Evolutionary conservation across 53 echinoderm and acorn worm genomes (phyloP), one percentile per base, ranked within the genome.

Genomic region (Actinopyga echinites): DNA sequence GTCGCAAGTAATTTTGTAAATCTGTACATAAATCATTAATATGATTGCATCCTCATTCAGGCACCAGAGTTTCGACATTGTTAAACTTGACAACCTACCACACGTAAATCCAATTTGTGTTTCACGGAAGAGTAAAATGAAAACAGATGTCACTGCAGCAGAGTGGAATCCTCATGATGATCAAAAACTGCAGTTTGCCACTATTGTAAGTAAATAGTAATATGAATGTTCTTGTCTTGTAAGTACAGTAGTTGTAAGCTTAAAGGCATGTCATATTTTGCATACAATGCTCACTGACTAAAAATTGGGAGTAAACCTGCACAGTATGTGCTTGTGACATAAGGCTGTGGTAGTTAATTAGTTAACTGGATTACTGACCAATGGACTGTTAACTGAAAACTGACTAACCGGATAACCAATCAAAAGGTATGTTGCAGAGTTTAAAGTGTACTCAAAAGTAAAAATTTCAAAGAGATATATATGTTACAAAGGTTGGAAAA

Each of bases 101-200:
- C 30, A 74, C 20, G 65, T 53, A 23, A 69, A 74, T 32, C 49
- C 83, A 17, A 81, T 85, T 9, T 62, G 90, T 29, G 84, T 96
- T 5, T 87, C 85, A 38, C 79, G 94, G 60, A 91, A 96, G 81
- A 90, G 90, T 5, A 89, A 83, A 81, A 89, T 95, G 91, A 93
- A 91, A 58, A 89, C 91, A 93, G 96, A 96, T 36, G 91, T 96
- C 25, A 87, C 87, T 23, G 92, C 94, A 13, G 93, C 91, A 20
- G 93, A 96, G 45, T 96, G 96, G 96, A 96, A 92, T 69, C 93
- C 93, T 8, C 93, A 96, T 62, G 0, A 6, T 17, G 62, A 44
- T 5, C 25, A 79, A 31, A 52, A 64, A 65, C 64, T 83, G 42
- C 87, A 87, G 80, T 93, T 96, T 92, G 93, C 89, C 11, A 89